Percentiles rank a stretch among this genome's conserved stretches.
phyloP scores from a whole-genome alignment of 2,797 vertebrate genomes.

The Tangara arthus region DNA sequence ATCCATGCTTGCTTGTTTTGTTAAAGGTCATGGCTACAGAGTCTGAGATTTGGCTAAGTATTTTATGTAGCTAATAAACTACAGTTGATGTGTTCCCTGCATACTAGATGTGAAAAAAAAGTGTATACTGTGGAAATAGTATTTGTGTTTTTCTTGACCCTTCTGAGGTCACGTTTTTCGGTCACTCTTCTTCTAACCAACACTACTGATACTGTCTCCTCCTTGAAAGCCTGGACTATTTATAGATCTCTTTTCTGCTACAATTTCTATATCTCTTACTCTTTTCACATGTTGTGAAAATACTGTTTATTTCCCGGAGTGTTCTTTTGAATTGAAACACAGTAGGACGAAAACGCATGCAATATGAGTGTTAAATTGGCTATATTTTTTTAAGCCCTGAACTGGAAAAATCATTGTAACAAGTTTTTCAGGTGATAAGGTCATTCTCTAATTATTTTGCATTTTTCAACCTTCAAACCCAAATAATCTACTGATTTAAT shows the following conservation, averaged over 20 bases:
- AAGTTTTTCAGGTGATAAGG: neutral
- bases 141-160: neutral
- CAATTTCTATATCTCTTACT: neutral
- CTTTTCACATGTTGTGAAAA: neutral
- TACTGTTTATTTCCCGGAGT: neutral
- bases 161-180: neutral
- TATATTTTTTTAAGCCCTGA: neutral
- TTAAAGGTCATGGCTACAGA: neutral
- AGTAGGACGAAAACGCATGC: neutral
- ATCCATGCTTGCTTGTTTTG: neutral
- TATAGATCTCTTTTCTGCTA: neutral
- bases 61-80: neutral
- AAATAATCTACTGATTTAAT: neutral
- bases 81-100: neutral
- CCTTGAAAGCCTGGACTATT: neutral
- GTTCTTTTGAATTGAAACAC: neutral
- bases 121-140: neutral
- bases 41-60: neutral
- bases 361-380: neutral
- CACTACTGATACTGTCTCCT: neutral
- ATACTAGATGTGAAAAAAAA: neutral
- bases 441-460: neutral
- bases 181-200: neutral
- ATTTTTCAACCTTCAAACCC: neutral
- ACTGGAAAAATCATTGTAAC: neutral